Base-by-base conservation (phyloP, 2,888 invertebrate species). In the Acanthosepion pharaonis region DNA sequence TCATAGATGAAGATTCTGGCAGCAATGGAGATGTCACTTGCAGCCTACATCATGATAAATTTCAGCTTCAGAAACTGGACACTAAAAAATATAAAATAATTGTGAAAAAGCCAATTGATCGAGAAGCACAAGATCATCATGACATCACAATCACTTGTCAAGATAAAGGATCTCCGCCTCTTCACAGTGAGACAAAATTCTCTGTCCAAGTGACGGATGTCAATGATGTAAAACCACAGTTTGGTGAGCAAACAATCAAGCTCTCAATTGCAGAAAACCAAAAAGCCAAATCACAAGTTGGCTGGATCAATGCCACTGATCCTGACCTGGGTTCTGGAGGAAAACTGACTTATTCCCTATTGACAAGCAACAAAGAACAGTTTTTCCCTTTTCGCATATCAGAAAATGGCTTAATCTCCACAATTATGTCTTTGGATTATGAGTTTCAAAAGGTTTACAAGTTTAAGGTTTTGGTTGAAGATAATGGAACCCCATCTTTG, bases 11-110 rank as follows among this genome's bases (percentile, higher is more conserved):
- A 78, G 78, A 78, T 78, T 4, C 78, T 78, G 78, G 78, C n/a
- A n/a, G n/a, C 33, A 78, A 78, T 78, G 78, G 78, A 78, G 78
- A 78, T 78, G 78, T 78, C 78, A 78, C 78, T 78, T 78, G 78
- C 15, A 78, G 33, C 2, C n/a, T 78, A n/a, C 20, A 78, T n/a
- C 78, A 78, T n/a, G 78, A 78, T n/a, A 33, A 78, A 78, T 78
- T 78, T n/a, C 78, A 78, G n/a, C 78, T 78, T 78, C 78, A 78
- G 18, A 78, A 78, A 78, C 78, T 78, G n/a, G 78, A 78, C 78
- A 78, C n/a, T n/a, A 78, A 78, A 33, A 78, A 78, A n/a, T 78
- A 78, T 23, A 78, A 78, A 33, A 78, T 78, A 78, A 78, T 78
- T 78, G 78, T 78, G n/a, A 78, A 78, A 78, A 78, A 78, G 78